Base-by-base conservation (phyloP, 2,113 vertebrate species). In the Peromyscus californicus region DNA sequence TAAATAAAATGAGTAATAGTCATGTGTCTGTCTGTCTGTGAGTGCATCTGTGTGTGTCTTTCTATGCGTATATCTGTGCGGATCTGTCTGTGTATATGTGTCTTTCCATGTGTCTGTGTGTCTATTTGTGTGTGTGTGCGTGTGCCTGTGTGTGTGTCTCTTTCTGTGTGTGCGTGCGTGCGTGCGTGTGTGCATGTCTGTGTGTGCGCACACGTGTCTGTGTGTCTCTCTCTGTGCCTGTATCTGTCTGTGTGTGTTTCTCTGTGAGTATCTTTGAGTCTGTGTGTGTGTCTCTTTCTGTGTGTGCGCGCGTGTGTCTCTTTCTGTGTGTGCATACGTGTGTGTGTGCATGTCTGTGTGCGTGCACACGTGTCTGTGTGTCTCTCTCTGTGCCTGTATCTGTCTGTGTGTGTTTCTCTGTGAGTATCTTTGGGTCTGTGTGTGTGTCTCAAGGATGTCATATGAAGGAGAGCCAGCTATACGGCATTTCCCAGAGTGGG, bases 241-340 rank as follows among this genome's bases (percentile, higher is more conserved):
- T n/a, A n/a, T n/a, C n/a, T n/a, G n/a, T n/a, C n/a, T n/a, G n/a
- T n/a, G n/a, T n/a, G n/a, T n/a, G n/a, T n/a, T n/a, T n/a, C n/a
- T n/a, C n/a, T n/a, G n/a, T n/a, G n/a, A n/a, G n/a, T n/a, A n/a
- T n/a, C n/a, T n/a, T n/a, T n/a, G n/a, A n/a, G n/a, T n/a, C n/a
- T n/a, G n/a, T n/a, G n/a, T n/a, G n/a, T n/a, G n/a, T n/a, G n/a
- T n/a, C n/a, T n/a, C n/a, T n/a, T n/a, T n/a, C n/a, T n/a, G n/a
- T n/a, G 17, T n/a, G 0, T 72, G 15, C n/a, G 0, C n/a, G 17
- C n/a, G 36, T 19, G 16, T 70, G 12, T n/a, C n/a, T n/a, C n/a
- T n/a, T n/a, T n/a, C n/a, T 36, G 12, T 70, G 7, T 36, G 4
- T 69, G n/a, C n/a, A n/a, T n/a, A n/a, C n/a, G 12, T 69, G 31